phyloP scores from a whole-genome alignment of 2,797 vertebrate species.

The Glyptemys insculpta region DNA sequence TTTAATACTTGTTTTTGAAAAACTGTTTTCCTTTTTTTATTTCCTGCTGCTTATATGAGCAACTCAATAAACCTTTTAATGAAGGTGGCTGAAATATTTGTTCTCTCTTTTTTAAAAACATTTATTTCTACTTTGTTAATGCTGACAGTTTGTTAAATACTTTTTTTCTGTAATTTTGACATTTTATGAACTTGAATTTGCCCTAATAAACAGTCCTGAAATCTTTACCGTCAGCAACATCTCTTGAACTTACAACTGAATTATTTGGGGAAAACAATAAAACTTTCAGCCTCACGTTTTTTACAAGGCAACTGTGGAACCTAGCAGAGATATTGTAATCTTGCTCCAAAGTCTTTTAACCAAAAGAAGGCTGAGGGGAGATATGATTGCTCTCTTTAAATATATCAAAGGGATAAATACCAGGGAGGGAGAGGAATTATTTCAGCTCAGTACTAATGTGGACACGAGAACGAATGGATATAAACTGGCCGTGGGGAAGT shows the following conservation, averaged over 20 bases:
- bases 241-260: slow-evolving; percentile 24
- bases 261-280: slow-evolving; percentile 14
- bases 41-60: slow-evolving; percentile 70
- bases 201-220: slow-evolving; percentile 18
- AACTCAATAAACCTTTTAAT: slow-evolving; percentile 73
- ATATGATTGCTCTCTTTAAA: too few species aligned
- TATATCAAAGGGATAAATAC: too few species aligned
- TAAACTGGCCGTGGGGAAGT: too few species aligned
- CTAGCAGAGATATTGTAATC: not conserved
- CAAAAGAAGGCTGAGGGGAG: too few species aligned
- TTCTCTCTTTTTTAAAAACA: not conserved
- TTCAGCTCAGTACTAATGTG: too few species aligned
- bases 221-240: not conserved
- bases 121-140: slow-evolving; percentile 45
- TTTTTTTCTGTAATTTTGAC: not conserved
- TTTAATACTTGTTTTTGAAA: slow-evolving; percentile 79
- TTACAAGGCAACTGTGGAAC: slow-evolving; percentile 22
- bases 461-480: too few species aligned
- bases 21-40: slow-evolving; percentile 63
- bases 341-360: not conserved
- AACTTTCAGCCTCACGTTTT: slow-evolving; percentile 3
- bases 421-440: too few species aligned
- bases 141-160: slow-evolving; percentile 2
- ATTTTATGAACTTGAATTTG: slow-evolving; percentile 49
- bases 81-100: slow-evolving; percentile 56